A percentile compares a stretch with the other conserved stretches of the same genome.
Conservation (phyloP, 2,888 invertebrate species). For the Lithophane semibrunnea region DNA sequence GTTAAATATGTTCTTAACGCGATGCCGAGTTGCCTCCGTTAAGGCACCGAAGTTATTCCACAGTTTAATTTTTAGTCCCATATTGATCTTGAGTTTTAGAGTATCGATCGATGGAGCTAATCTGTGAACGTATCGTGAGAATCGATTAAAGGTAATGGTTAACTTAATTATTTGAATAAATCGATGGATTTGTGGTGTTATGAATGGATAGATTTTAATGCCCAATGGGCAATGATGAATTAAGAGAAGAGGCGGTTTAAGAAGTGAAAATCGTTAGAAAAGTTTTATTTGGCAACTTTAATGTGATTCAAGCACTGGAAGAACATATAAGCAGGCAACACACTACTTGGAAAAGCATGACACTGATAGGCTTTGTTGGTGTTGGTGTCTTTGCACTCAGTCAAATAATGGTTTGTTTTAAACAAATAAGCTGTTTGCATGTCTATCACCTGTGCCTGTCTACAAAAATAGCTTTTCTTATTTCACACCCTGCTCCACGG, state of each 20-base stretch:
- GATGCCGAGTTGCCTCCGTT: slow-evolving; percentile 58
- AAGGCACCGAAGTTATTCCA: slow-evolving; percentile 48
- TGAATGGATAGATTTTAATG: background rate
- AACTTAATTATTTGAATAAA: slow-evolving; percentile 25
- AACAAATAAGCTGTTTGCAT: background rate
- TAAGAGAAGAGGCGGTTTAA: background rate
- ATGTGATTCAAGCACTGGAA: background rate
- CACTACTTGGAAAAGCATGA: background rate
- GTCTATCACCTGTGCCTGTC: background rate
- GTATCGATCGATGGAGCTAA: slow-evolving; percentile 30
- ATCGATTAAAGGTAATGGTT: slow-evolving; percentile 59
- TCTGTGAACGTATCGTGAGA: slow-evolving; percentile 55
- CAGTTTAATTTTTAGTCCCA: slow-evolving; percentile 39
- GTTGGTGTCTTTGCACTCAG: background rate
- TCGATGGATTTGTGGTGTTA: slow-evolving; percentile 9
- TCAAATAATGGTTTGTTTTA: background rate
- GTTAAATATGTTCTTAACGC: slow-evolving; percentile 81
- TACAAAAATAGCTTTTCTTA: background rate
- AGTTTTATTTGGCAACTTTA: background rate
- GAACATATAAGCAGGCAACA: background rate
- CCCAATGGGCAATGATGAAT: background rate
- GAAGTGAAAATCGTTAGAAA: background rate
- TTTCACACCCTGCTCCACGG: too few species aligned
- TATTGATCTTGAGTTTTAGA: slow-evolving; percentile 51
- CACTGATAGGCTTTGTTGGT: background rate